phyloP scores from a whole-genome alignment of 2,797 vertebrate genomes.

The Xiphorhynchus erythropygius region DNA sequence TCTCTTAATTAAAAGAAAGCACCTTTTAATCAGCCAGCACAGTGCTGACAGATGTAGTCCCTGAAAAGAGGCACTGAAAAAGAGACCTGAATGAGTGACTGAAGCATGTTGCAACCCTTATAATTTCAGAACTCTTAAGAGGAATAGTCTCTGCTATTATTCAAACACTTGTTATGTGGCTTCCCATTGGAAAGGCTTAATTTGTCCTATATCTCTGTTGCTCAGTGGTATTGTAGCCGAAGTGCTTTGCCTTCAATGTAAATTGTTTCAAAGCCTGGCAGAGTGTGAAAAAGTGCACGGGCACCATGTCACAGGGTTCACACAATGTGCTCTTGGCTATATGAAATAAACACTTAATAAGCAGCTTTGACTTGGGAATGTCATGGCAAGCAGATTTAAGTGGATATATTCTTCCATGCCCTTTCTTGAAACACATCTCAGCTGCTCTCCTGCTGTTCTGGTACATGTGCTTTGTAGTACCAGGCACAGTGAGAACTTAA shows the following conservation, averaged over 20 bases:
- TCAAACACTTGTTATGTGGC: not conserved
- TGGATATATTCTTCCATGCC: not conserved
- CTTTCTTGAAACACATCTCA: conserved; percentile 2
- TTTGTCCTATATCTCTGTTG: not conserved
- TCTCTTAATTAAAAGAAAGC: conserved; percentile 23
- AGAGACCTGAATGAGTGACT: not conserved
- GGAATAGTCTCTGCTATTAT: not conserved
- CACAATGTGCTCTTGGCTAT: not conserved
- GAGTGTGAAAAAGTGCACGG: not conserved
- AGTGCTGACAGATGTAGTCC: not conserved
- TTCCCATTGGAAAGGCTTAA: not conserved
- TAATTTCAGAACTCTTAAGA: not conserved
- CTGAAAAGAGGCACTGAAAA: not conserved
- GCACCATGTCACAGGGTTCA: not conserved
- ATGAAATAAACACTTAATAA: conserved; percentile 13
- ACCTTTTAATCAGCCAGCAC: conserved; percentile 18
- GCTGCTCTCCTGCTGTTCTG: conserved; percentile 1
- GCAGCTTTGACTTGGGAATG: conserved; percentile 23
- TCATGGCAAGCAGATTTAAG: not conserved
- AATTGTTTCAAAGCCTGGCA: not conserved
- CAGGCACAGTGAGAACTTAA: conserved; percentile 14
- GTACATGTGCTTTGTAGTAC: not conserved
- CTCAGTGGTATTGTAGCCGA: not conserved
- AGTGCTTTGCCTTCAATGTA: not conserved
- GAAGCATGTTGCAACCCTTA: conserved; percentile 1